Evolutionary conservation across 2,888 invertebrate species (phyloP), one percentile per base, ranked within the genome.

Genomic region (Odontocerum albicorne): DNA sequence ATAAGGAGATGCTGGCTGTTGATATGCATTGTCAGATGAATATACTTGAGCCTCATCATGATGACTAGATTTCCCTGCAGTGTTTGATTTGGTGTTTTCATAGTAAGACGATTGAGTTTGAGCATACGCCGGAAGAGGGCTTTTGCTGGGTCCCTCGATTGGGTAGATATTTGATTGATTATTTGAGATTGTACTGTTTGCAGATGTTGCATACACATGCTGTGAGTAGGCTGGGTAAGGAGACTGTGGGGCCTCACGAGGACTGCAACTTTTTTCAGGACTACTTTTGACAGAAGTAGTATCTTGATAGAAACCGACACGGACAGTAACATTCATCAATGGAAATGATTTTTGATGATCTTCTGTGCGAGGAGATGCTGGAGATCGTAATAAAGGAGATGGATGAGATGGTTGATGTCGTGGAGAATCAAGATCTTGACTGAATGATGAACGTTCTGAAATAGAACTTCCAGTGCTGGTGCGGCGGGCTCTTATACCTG

Each of bases 301-400:
- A 64, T 92, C 92, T 69, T 93, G 92, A 71, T 93, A 92, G 69
- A 93, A 93, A 2, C 92, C 92, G 27, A 91, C 92, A 63, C 92
- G 81, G 3, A 92, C 87, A 3, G 90, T 87, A 1, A 90, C 90
- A 65, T 91, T 91, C n/a, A 88, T 79, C 10, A 85, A 80, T 0
- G 88, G 85, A 67, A 88, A 85, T n/a, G 84, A 81, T 62, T 82
- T 83, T 64, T 84, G 83, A 59, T 82, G 81, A 39, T 85, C 84
- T 60, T 88, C 88, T 0, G 85, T 85, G 60, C 86, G 79, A 0
- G 91, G 90, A 0, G 90, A 90, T 17, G 87, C 87, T 61, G 89
- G 88, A 0, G 88, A 88, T n/a, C 84, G 82, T 13, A 87, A 78
- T 40, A 88, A 72, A 0, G 88, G 88, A 2, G 88, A 88, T 0